phyloP scores from a whole-genome alignment of 2,888 invertebrate genomes.

The Diaprepes abbreviatus region DNA sequence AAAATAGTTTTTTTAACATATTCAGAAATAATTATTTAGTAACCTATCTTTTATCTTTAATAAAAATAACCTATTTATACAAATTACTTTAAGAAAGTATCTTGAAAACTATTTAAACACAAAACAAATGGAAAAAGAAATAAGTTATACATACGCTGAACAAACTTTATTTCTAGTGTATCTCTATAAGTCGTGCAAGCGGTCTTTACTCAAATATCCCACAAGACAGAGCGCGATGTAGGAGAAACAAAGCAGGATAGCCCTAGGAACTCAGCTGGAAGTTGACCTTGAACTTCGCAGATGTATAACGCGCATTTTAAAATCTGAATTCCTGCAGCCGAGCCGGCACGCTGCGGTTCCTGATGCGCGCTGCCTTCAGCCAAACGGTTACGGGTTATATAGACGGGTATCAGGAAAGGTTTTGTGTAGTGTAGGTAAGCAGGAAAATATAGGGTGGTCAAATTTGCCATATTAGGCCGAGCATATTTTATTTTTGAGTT shows the following conservation, averaged over 20 bases:
- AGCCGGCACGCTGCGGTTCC: conserved; percentile 19
- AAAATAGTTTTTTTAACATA: too few relatives aligned
- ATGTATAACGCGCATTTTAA: conserved; percentile 34
- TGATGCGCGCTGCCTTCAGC: conserved; percentile 6
- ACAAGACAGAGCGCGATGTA: conserved; percentile 9
- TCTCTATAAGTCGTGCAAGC: background rate
- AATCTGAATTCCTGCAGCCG: conserved; percentile 31
- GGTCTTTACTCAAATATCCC: background rate
- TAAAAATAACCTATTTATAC: too few relatives aligned
- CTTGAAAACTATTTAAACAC: too few relatives aligned
- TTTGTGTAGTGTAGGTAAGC: conserved; percentile 2
- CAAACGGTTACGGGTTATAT: conserved; percentile 4
- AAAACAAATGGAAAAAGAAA: too few relatives aligned
- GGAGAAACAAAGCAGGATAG: conserved; percentile 33
- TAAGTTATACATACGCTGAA: too few relatives aligned
- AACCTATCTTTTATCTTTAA: too few relatives aligned
- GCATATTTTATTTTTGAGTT: too few relatives aligned
- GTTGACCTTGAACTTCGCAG: conserved; percentile 49
- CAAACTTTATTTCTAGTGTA: too few relatives aligned
- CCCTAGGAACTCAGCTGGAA: conserved; percentile 47
- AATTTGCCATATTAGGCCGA: too few relatives aligned
- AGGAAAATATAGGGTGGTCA: conserved; percentile 1
- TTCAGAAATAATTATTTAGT: too few relatives aligned
- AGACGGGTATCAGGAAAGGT: conserved; percentile 11
- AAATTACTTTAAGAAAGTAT: too few relatives aligned